Base-by-base conservation (phyloP, 2,113 vertebrate genomes). In the Perccottus glenii region DNA sequence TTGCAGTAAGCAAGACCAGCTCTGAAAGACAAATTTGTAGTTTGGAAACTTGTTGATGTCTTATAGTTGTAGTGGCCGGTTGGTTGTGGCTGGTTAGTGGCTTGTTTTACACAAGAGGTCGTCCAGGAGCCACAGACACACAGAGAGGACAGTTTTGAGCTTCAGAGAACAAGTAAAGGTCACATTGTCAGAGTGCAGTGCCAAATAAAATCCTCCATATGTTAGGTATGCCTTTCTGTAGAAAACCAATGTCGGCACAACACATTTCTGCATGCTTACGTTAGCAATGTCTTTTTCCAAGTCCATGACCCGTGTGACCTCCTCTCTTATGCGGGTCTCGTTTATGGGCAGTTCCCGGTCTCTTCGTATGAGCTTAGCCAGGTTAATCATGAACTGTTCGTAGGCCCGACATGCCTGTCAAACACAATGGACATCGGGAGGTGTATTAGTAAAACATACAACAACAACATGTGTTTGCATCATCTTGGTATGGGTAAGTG, bases 241-340 rank as follows among this genome's bases (percentile, higher is more conserved):
- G 3, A 27, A 40, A 6, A 40, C 2, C 38, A 40, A 40, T 40
- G 5, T 40, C 38, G 8, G 38, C 8, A 9, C 48, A 5, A 15
- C 7, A 33, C 8, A 5, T 47, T 40, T 53, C 52, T 14, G n/a
- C 14, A 43, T 10, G 10, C 93, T 97, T 94, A 99, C 97, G 9
- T 95, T 95, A 62, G 96, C 95, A 56, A 98, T 94, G 69, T 96
- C 95, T 67, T 92, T 95, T 87, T 99, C 97, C 91, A 99, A 75
- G 45, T 94, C 91, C 91, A 98, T 94, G 52, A 97, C 84, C 81
- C 63, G 92, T 2, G 56, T 72, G 91, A 96, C 92, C 77, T 98
- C 92, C 51, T 83, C 64, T 58, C 84, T 85, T 85, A 98, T 86
- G 14, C 32, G 32, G 0, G 4, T 89, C 60, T 94, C 92, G 32